Evolutionary conservation across 2,113 vertebrate genomes (phyloP), one percentile per base, ranked within the genome.

Genomic region (Phalacrocorax aristotelis): DNA sequence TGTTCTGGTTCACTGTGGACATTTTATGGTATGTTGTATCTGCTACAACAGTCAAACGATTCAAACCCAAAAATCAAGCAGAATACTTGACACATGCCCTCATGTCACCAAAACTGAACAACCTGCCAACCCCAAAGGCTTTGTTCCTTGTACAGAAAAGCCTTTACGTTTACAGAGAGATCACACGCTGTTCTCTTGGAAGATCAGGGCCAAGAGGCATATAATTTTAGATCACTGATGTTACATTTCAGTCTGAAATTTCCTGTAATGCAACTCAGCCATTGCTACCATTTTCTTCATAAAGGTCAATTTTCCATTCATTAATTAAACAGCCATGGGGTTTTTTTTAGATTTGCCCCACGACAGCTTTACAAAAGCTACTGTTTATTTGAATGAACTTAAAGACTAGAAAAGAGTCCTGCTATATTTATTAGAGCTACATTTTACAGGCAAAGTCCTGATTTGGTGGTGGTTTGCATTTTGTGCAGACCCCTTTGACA

Each of bases 261-360:
- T 70, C 20, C 22, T 57, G 7, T 9, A 57, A 25, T 7, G 8
- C n/a, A 79, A 15, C 15, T 80, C 36, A 58, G 36, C 29, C 17
- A 26, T 20, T 61, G 34, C 10, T 74, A 38, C 10, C 1, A 32
- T 86, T 92, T 93, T 69, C 17, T 83, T 69, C 62, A 36, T 9
- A 32, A 52, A 83, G 20, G 6, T 61, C 7, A 22, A 40, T 74
- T 85, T 65, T 83, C 29, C 12, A 1, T 36, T 69, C 13, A 16
- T 1, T 0, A 76, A 40, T 57, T 4, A 48, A 90, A 52, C 7
- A 57, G 18, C 3, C 15, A 27, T 1, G 0, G 30, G 0, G 30
- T 18, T 68, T 72, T 42, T 91, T 68, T 78, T 13, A 71, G 26
- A 40, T 77, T 68, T 71, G 3, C 15, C 26, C 19, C 46, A 64